Evolutionary conservation across 1,140 invertebrate genomes (phyloP), one percentile per base, ranked within the genome.

Genomic region (Drosophila repletoides): DNA sequence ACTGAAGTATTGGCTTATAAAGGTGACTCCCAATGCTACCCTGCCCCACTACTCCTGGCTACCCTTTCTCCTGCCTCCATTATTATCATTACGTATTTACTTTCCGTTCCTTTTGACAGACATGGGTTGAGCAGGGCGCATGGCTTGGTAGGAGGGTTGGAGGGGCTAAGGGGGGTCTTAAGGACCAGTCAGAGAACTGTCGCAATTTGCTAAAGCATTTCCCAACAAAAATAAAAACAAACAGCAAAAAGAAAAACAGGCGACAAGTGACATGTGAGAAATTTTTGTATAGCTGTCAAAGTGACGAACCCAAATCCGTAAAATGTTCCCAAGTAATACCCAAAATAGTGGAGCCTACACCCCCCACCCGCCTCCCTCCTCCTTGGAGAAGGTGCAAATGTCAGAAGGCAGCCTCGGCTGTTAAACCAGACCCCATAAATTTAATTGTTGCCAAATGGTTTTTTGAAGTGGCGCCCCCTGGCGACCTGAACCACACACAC

Each of bases 71-170:
- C 70, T 56, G 56, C 69, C 51, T 60, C n/a, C n/a, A 53, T 68
- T 55, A 72, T 72, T 66, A 81, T 81, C 63, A 81, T 76, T 81
- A 81, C 64, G 58, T 81, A 58, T 72, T 76, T 66, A 26, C 29
- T 51, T 12, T 7, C 7, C n/a, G 26, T n/a, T 52, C 58, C 24
- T 33, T 48, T 48, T 48, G 48, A 41, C 40, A 53, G 48, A 53
- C 19, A 48, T 21, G 26, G 64, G 29, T 64, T 63, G 33, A 46
- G 56, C 53, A 38, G 31, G 28, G 17, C 7, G 64, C 52, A 34
- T 51, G 36, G 15, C 24, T 5, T 10, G 14, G 9, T 56, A 33
- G 17, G 10, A 31, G 12, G 26, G 26, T 29, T 5, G 43, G 2
- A 2, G 0, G 7, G 28, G 5, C 34, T 17, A n/a, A n/a, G 12